A percentile compares a stretch with the other conserved stretches of the same genome.
These are phyloP conservation scores for Eupithecia tripunctaria DNA, from an alignment of 2,888 invertebrate genomes.

Conservation along the genomic window DNA sequence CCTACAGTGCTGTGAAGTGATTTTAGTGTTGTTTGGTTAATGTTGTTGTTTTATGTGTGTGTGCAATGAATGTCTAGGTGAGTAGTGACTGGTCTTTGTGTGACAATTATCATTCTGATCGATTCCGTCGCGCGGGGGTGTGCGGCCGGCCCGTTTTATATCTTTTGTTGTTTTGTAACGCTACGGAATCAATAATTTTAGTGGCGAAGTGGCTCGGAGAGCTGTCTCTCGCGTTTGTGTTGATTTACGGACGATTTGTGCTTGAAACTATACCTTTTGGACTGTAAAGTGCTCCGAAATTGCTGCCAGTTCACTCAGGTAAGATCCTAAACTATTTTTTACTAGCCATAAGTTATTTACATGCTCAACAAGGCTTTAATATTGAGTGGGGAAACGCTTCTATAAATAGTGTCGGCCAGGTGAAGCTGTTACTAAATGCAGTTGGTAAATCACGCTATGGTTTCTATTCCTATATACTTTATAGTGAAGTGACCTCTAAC, in stretches of 20 bases:
- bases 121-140: slow-evolving; percentile 81
- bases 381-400: slow-evolving; percentile 42
- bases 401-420: slow-evolving; percentile 63
- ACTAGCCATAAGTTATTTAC: slow-evolving; percentile 33
- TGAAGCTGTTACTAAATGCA: slow-evolving; percentile 58
- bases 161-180: slow-evolving; percentile 84
- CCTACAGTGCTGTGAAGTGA: slow-evolving; percentile 52
- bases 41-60: slow-evolving; percentile 77
- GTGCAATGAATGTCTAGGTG: slow-evolving; percentile 80
- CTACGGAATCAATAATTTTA: slow-evolving; percentile 82
- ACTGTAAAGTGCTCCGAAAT: slow-evolving; percentile 14
- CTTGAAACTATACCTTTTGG: slow-evolving; percentile 37
- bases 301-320: slow-evolving; percentile 33
- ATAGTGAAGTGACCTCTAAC: background rate
- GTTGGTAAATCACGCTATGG: slow-evolving; percentile 56
- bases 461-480: slow-evolving; percentile 42
- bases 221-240: slow-evolving; percentile 41
- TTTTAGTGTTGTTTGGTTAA: slow-evolving; percentile 64
- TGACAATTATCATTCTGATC: slow-evolving; percentile 84
- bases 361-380: slow-evolving; percentile 37
- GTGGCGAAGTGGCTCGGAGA: slow-evolving; percentile 64
- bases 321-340: slow-evolving; percentile 28
- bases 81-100: slow-evolving; percentile 81
- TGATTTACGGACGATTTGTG: slow-evolving; percentile 32
- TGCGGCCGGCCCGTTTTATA: slow-evolving; percentile 79